A percentile compares a stretch with the other conserved stretches of the same genome.
phyloP scores from a whole-genome alignment of 1,140 invertebrate species.

The Drosophila aff. region DNA sequence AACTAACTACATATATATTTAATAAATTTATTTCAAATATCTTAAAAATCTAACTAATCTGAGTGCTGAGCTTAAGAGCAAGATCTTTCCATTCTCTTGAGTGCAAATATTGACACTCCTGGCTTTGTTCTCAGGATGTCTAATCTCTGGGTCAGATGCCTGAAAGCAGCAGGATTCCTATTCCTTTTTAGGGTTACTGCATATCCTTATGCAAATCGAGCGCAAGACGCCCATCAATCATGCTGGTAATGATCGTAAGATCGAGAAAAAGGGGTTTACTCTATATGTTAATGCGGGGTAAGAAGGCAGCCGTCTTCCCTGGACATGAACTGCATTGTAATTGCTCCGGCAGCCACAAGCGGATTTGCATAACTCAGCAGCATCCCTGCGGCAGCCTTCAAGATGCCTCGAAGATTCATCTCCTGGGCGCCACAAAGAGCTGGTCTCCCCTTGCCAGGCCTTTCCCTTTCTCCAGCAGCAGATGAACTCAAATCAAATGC shows the following conservation, averaged over 20 bases:
- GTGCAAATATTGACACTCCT: slow-evolving; percentile 61
- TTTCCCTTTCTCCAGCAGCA: slow-evolving; percentile 11
- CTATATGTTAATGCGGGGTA: slow-evolving; percentile 37
- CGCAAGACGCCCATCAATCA: slow-evolving; percentile 62
- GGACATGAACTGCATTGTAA: slow-evolving; percentile 71
- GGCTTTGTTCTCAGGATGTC: slow-evolving; percentile 64
- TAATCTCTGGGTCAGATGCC: slow-evolving; percentile 49
- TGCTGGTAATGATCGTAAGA: slow-evolving; percentile 64
- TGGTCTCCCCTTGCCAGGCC: background rate
- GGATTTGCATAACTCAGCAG: slow-evolving; percentile 51
- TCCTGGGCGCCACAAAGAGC: slow-evolving; percentile 51
- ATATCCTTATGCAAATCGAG: slow-evolving; percentile 58
- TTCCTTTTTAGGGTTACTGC: slow-evolving; percentile 13
- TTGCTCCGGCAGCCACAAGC: slow-evolving; percentile 48
- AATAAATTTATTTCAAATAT: background rate
- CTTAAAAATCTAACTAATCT: background rate
- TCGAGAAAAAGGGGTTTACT: slow-evolving; percentile 17
- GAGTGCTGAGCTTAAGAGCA: background rate
- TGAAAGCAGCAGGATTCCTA: slow-evolving; percentile 19
- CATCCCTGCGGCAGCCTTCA: background rate
- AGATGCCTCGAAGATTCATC: slow-evolving; percentile 5
- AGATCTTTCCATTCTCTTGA: background rate
- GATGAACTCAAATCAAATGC: slow-evolving; percentile 42
- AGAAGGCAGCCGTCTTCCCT: slow-evolving; percentile 28
- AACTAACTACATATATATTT: background rate